phyloP scores from a whole-genome alignment of 2,888 invertebrate species.

The Athetis lepigone region DNA sequence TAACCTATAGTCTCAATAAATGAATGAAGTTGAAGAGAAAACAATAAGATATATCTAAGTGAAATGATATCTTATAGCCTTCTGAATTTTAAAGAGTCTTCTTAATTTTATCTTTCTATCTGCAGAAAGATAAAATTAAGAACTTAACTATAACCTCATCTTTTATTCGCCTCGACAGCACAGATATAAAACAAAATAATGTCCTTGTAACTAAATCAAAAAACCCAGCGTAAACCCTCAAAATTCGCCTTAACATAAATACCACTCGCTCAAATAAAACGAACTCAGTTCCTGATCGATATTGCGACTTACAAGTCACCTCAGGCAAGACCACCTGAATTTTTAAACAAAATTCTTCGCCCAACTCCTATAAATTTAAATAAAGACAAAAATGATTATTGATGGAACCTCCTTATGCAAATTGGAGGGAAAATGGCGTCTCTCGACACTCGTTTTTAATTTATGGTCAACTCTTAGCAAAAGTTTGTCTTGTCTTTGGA shows the following conservation, averaged over 20 bases:
- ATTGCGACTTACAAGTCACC: slow-evolving; percentile 30
- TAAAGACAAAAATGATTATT: slow-evolving; percentile 75
- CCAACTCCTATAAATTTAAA: slow-evolving; percentile 72
- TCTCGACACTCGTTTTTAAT: slow-evolving; percentile 45
- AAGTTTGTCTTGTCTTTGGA: slow-evolving; percentile 41
- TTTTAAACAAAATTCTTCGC: slow-evolving; percentile 60
- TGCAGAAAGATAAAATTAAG: too few species aligned
- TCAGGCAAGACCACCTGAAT: slow-evolving; percentile 59
- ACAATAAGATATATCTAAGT: too few species aligned
- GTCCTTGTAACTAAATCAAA: not conserved
- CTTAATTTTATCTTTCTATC: too few species aligned
- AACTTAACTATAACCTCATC: too few species aligned
- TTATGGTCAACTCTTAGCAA: slow-evolving; percentile 50
- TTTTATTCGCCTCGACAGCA: too few species aligned
- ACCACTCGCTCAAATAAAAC: slow-evolving; percentile 35
- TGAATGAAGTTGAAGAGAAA: too few species aligned
- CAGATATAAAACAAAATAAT: too few species aligned
- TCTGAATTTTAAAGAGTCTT: too few species aligned
- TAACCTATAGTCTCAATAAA: too few species aligned
- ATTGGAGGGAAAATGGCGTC: slow-evolving; percentile 56
- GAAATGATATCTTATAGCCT: too few species aligned
- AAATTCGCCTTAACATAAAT: slow-evolving; percentile 20
- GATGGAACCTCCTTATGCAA: slow-evolving; percentile 72
- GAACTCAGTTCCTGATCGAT: slow-evolving; percentile 46
- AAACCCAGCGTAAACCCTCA: slow-evolving; percentile 2